Base-by-base conservation (phyloP, 2,113 vertebrate species). In the Sinosuthora webbiana region DNA sequence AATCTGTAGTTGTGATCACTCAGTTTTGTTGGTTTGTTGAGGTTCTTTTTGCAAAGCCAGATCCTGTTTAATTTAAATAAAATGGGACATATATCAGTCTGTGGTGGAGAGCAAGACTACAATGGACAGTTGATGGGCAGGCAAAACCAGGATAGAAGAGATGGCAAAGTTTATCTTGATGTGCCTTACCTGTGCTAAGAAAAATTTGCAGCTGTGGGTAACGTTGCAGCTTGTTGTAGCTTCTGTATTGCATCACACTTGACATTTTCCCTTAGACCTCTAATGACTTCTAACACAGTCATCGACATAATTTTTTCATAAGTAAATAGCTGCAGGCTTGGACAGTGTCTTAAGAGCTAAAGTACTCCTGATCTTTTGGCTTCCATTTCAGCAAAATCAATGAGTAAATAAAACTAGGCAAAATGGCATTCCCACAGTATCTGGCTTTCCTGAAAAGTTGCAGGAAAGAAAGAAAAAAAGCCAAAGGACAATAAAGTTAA, bases 301-400 rank as follows among this genome's bases (percentile, higher is more conserved):
- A 64, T 86, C 7, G 20, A 55, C 63, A 64, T 81, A 62, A 77
- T 86, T 7, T 63, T 87, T 90, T 91, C 35, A 7, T 76, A 92
- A 94, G 67, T 86, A 92, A 90, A 81, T 75, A 91, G 87, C 75
- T 91, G 71, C 45, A 73, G 74, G 81, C 78, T 96, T 90, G 87
- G 78, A 27, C 74, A 77, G 50, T 83, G 19, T 74, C 64, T 87
- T 89, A 81, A 90, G 53, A 77, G 19, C 60, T 81, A 4, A 89
- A 95, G 42, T 83, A 47, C 83, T 70, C 28, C 45, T 67, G 35
- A 50, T 90, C 30, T 41, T 73, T 74, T 74, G 27, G 30, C 64
- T 92, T 94, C 82, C 76, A n/a, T 83, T 93, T 88, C 52, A 35
- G 55, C 27, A 70, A 74, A 92, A 81, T 27, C 78, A 88, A 39